phyloP scores from a whole-genome alignment of 2,888 invertebrate species.

The Agonopterix alstromeriana region DNA sequence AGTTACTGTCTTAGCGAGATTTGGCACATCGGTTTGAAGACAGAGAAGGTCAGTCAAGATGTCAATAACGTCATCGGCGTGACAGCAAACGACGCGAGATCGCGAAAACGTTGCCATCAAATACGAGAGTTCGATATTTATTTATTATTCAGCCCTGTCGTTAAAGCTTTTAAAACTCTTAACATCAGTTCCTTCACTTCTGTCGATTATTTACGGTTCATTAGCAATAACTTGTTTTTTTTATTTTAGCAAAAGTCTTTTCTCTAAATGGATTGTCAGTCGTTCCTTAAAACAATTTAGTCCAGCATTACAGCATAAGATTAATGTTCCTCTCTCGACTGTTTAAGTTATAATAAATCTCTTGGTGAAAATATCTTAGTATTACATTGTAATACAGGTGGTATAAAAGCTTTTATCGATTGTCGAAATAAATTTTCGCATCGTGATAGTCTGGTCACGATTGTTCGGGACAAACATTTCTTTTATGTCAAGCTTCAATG shows the following conservation, averaged over 20 bases:
- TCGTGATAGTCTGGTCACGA: constrained; percentile 50
- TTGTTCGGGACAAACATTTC: constrained; percentile 26
- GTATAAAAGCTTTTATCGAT: constrained; percentile 28
- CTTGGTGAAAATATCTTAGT: constrained; percentile 23
- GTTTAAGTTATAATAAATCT: constrained; percentile 52
- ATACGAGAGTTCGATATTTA: no score
- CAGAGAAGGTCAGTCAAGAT: no score
- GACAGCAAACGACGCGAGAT: no score
- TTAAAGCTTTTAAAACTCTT: not conserved
- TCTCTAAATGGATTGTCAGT: constrained; percentile 51
- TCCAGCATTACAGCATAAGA: constrained; percentile 40
- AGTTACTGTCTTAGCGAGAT: no score
- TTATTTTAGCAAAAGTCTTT: constrained; percentile 35
- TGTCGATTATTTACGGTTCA: constrained; percentile 48
- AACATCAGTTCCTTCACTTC: not conserved
- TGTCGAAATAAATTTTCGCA: constrained; percentile 40
- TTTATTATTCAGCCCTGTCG: not conserved
- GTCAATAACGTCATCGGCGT: no score
- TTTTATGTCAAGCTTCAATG: constrained; percentile 11
- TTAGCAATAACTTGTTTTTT: constrained; percentile 48
- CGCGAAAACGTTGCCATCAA: no score
- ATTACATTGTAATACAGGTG: constrained; percentile 18
- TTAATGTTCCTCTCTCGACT: constrained; percentile 41
- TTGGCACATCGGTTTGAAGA: no score
- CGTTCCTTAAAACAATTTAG: constrained; percentile 51